Percentiles rank a stretch among this genome's conserved stretches.
These are phyloP conservation scores for Tympanuchus pallidicinctus DNA, from an alignment of 2,113 vertebrate genomes.

Conservation along the genomic window DNA sequence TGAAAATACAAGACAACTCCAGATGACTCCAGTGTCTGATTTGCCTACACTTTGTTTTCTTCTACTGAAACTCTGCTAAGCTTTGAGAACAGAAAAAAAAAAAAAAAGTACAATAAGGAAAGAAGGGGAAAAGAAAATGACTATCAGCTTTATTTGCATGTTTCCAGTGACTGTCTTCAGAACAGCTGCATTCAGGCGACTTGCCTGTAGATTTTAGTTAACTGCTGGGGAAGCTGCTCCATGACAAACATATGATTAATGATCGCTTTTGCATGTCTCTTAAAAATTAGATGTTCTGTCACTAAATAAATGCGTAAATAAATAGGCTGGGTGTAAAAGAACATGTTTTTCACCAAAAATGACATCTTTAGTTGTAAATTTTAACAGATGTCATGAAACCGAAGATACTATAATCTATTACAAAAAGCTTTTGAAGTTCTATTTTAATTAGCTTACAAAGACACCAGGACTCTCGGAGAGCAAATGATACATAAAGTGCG, in stretches of 20 bases:
- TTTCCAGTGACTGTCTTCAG: not conserved
- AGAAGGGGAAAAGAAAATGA: not conserved
- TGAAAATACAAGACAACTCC: not conserved
- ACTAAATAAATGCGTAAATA: conserved; percentile 64
- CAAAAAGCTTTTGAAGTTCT: conserved; percentile 28
- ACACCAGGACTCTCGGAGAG: not conserved
- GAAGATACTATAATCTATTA: conserved; percentile 29
- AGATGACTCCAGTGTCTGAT: not conserved
- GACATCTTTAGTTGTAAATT: conserved; percentile 49
- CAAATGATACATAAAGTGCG: not conserved
- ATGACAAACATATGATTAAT: conserved; percentile 65
- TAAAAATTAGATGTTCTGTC: conserved; percentile 53
- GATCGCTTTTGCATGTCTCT: conserved; percentile 46
- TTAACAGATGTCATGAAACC: conserved; percentile 52
- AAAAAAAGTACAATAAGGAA: not conserved
- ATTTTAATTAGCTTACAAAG: conserved; percentile 62
- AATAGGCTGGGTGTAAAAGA: conserved; percentile 55
- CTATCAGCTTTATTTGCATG: not conserved
- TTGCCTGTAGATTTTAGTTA: not conserved
- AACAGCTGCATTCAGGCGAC: not conserved
- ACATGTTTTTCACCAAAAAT: conserved; percentile 47
- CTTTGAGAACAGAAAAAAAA: not conserved
- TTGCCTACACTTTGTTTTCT: not conserved
- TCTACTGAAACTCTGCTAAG: not conserved
- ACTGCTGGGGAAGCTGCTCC: conserved; percentile 31